phyloP scores from a whole-genome alignment of 2,797 vertebrate genomes.

The Anolis apletophallus region DNA sequence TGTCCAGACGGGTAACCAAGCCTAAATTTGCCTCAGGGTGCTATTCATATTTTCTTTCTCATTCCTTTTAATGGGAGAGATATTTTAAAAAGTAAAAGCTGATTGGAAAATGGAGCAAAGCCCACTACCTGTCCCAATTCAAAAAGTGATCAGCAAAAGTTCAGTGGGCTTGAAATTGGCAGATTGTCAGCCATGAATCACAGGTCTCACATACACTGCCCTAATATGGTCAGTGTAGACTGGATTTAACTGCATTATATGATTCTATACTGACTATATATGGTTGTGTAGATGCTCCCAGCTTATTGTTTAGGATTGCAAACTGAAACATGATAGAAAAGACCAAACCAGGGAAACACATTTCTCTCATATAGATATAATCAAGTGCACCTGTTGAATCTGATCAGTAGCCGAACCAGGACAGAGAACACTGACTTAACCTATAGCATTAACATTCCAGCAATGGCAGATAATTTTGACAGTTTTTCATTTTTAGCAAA shows the following conservation, averaged over 20 bases:
- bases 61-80: neutral
- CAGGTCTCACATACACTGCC: too few relatives aligned
- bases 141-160: neutral
- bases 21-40: neutral
- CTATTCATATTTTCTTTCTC: neutral
- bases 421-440: neutral
- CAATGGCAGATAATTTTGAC: neutral
- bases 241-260: too few relatives aligned
- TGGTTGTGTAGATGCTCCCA: too few relatives aligned
- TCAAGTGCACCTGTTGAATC: neutral
- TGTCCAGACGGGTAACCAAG: neutral
- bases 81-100: neutral
- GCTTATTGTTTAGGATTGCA: neutral
- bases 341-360: neutral
- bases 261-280: too few relatives aligned
- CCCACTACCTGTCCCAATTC: neutral
- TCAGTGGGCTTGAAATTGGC: neutral
- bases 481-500: neutral
- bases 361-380: neutral
- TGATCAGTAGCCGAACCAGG: neutral
- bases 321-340: neutral
- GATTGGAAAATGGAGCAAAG: neutral
- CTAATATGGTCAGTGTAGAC: too few relatives aligned
- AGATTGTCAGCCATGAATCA: neutral
- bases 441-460: too few relatives aligned